Conservation (phyloP, 2,888 invertebrate species). For the Synergus japonicus region DNA sequence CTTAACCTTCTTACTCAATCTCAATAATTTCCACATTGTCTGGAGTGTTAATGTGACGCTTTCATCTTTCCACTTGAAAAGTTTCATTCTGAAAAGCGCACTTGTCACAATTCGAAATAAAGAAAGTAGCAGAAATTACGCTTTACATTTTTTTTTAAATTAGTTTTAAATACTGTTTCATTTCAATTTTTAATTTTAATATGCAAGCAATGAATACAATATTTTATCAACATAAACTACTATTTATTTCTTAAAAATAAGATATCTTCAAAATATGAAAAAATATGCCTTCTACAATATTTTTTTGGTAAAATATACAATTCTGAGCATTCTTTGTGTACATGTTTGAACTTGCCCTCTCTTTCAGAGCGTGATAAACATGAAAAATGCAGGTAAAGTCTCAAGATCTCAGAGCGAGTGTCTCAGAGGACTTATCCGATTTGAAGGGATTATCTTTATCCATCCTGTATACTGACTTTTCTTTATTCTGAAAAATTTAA, state of each 20-base stretch:
- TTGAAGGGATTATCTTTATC: too few species aligned
- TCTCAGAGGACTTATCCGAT: not conserved
- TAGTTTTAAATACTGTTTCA: too few species aligned
- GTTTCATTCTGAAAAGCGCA: not conserved
- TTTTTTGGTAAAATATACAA: not conserved
- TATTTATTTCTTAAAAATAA: too few species aligned
- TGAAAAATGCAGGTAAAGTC: not conserved
- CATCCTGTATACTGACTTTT: too few species aligned
- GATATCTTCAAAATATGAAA: too few species aligned
- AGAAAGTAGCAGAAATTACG: not conserved
- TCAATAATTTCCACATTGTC: slow-evolving; percentile 32
- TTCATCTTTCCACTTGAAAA: slow-evolving; percentile 16
- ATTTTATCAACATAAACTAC: too few species aligned
- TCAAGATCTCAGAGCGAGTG: not conserved
- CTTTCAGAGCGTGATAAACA: not conserved
- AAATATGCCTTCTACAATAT: too few species aligned
- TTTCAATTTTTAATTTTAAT: too few species aligned
- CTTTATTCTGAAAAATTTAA: too few species aligned
- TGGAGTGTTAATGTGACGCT: slow-evolving; percentile 17
- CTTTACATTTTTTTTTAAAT: not conserved
- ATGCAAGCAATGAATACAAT: too few species aligned
- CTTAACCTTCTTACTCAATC: not conserved
- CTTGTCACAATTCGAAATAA: not conserved
- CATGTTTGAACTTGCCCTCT: not conserved
- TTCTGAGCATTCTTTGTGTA: not conserved